These are phyloP conservation scores for Terrapene triunguis DNA, from an alignment of 2,113 vertebrate species.

Conservation along the genomic window DNA sequence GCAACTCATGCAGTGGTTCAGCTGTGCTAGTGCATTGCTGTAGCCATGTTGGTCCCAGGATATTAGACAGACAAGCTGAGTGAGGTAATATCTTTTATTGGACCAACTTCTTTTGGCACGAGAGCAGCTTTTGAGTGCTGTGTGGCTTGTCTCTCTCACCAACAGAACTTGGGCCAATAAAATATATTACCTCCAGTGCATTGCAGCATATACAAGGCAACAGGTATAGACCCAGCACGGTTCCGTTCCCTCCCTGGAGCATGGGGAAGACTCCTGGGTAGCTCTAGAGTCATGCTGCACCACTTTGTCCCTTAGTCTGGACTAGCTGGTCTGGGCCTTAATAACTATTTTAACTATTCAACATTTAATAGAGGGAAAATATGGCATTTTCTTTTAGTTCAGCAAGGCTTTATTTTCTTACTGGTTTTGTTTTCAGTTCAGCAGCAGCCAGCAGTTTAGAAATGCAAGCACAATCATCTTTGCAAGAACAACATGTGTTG, in stretches of 20 bases:
- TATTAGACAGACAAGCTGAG: neutral
- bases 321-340: neutral
- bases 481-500: conserved; percentile 42
- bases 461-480: neutral
- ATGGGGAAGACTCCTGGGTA: neutral
- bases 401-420: neutral
- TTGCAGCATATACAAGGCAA: neutral
- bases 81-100: neutral
- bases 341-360: conserved; percentile 23
- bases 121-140: neutral
- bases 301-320: neutral
- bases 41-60: neutral
- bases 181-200: neutral
- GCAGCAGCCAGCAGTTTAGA: neutral
- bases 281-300: neutral
- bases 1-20: neutral
- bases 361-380: conserved; percentile 1
- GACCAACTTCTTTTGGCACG: neutral
- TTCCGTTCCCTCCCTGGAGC: neutral
- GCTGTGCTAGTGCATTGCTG: neutral
- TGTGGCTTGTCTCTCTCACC: neutral
- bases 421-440: neutral
- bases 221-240: neutral
- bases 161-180: neutral
- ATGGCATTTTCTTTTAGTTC: neutral